Base-by-base conservation (phyloP, 2,113 vertebrate species). In the Herpetotheres cachinnans region DNA sequence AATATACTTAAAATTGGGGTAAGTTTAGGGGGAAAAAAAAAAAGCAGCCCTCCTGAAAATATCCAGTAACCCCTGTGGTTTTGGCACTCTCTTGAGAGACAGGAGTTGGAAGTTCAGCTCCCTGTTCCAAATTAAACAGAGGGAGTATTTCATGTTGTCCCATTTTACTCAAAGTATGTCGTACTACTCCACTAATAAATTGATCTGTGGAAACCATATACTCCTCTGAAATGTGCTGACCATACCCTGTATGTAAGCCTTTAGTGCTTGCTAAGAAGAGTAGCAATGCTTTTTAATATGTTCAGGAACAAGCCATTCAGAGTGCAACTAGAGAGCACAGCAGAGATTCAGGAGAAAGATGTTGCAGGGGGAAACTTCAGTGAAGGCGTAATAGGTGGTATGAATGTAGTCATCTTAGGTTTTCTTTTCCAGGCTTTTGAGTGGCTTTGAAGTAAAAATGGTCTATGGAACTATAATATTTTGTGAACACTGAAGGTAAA, bases 121-220 rank as follows among this genome's bases (percentile, higher is more conserved):
- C 49, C 70, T 90, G 58, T 76, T 96, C 82, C 70, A 90, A 70
- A 77, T 94, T 58, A 93, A 95, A 88, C 40, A 79, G 55, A 91
- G 61, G 12, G 38, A 87, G 17, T 79, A 85, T 93, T 93, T 93
- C 82, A 89, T 79, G 47, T 88, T 34, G 38, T 96, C 93, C 89
- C 24, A 1, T 87, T 88, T 95, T 92, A 91, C 21, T 82, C 61
- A 32, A 46, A 72, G 40, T 36, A 18, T 92, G 61, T 89, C 76
- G 65, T 91, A 26, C 44, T 90, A 49, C 46, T 82, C 73, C 54
- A 22, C 55, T 89, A 91, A 93, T 82, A 93, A 94, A 80, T 50
- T 85, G 70, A 77, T 58, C 67, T 66, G 50, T 76, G 42, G 70
- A 82, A 95, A 77, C 70, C 40, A 49, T 65, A 52, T 67, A 80